Evolutionary conservation across 2,113 vertebrate species (phyloP).

Genomic region (Chunga burmeisteri): DNA sequence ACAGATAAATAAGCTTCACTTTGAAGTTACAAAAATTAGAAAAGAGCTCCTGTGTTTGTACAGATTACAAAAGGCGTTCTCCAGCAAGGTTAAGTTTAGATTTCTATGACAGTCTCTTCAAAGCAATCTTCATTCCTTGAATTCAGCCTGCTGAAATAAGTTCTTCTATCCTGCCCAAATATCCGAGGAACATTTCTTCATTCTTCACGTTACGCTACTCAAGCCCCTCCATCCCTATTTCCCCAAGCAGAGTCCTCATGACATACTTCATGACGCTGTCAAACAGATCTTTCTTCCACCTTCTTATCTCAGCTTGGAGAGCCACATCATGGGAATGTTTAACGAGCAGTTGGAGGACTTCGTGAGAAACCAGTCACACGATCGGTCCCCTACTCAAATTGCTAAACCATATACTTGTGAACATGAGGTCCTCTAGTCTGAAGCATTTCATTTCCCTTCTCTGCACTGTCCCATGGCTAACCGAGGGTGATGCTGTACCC

Average conservation of each 20-base stretch:
- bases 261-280: not conserved
- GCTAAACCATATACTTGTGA: not conserved
- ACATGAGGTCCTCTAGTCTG: not conserved
- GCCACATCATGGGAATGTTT: not conserved
- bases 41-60: not conserved
- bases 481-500: not conserved
- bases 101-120: not conserved
- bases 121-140: not conserved
- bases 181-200: not conserved
- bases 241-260: not conserved
- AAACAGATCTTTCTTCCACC: not conserved
- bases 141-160: conserved; percentile 2
- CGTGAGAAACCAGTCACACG: not conserved
- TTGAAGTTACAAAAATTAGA: not conserved
- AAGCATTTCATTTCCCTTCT: not conserved
- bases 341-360: not conserved
- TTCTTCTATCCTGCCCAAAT: conserved; percentile 31
- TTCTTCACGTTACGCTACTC: not conserved
- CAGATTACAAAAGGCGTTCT: not conserved
- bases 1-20: not conserved
- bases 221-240: not conserved
- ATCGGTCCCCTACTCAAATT: not conserved
- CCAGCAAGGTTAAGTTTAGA: not conserved
- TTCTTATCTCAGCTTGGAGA: not conserved
- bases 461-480: not conserved